These are phyloP conservation scores for Hecatera dysodea DNA, from an alignment of 2,888 invertebrate species.

Conservation along the genomic window DNA sequence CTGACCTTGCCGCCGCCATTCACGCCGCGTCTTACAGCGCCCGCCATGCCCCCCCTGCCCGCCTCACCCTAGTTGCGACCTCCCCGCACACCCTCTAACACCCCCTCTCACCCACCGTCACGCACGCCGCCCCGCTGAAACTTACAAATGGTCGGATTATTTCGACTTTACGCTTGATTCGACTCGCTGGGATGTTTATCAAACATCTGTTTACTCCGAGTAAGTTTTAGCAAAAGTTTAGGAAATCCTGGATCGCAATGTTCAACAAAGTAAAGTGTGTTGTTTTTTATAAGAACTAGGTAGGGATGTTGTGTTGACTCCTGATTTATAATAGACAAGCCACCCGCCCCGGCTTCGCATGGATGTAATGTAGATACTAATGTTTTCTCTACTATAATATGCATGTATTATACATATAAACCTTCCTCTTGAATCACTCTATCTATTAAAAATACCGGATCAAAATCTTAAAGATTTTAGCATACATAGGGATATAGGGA, in stretches of 20 bases:
- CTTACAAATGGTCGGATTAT: conserved; percentile 80
- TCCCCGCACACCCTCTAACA: conserved; percentile 59
- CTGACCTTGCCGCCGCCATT: conserved; percentile 90
- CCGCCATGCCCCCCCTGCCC: conserved; percentile 65
- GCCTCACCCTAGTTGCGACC: conserved; percentile 68
- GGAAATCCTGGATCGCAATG: conserved; percentile 32
- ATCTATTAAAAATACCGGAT: too few species aligned
- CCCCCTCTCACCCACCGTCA: conserved; percentile 61
- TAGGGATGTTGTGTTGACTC: conserved; percentile 3
- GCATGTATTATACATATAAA: too few species aligned
- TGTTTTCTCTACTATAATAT: too few species aligned
- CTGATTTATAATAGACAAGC: not conserved
- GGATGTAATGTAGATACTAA: too few species aligned
- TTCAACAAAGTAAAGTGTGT: conserved; percentile 36
- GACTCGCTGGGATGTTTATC: conserved; percentile 65
- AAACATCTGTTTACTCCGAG: conserved; percentile 67
- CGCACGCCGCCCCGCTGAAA: conserved; percentile 67
- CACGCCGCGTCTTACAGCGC: conserved; percentile 85
- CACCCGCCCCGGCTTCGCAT: too few species aligned
- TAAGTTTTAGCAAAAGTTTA: conserved; percentile 54
- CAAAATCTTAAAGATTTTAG: too few species aligned
- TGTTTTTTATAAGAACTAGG: conserved; percentile 26
- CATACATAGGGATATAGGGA: too few species aligned
- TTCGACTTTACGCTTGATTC: conserved; percentile 77
- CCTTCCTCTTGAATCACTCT: too few species aligned